Percentiles rank a stretch among this genome's conserved stretches.
Conservation (phyloP, 2,113 vertebrate genomes). For the Ahaetulla prasina region DNA sequence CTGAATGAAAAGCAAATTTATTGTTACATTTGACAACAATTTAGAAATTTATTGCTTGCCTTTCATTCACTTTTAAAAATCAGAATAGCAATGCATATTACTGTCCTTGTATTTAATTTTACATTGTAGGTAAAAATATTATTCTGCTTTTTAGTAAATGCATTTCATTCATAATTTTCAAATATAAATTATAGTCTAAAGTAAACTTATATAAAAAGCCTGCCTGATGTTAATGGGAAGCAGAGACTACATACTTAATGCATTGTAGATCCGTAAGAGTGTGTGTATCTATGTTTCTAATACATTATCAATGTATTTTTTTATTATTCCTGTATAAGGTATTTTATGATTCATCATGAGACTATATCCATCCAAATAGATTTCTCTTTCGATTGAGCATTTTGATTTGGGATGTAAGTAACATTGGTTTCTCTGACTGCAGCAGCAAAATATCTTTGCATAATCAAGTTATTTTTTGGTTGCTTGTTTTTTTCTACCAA, state of each 20-base stretch:
- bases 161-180: background rate
- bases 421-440: background rate
- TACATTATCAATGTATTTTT: background rate
- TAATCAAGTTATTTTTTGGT: background rate
- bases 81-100: background rate
- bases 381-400: background rate
- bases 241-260: background rate
- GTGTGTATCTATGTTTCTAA: background rate
- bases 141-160: background rate
- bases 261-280: background rate
- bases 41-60: background rate
- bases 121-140: background rate
- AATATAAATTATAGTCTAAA: background rate
- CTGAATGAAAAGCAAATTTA: background rate
- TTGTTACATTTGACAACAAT: background rate
- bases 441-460: background rate
- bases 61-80: background rate
- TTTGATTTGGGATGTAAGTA: background rate
- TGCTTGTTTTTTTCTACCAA: background rate
- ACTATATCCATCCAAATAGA: background rate
- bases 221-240: background rate
- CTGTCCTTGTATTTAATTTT: background rate
- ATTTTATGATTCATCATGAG: background rate
- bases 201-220: background rate
- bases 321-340: background rate